Conservation (phyloP, 2,113 vertebrate genomes). For the Ginglymostoma cirratum region DNA sequence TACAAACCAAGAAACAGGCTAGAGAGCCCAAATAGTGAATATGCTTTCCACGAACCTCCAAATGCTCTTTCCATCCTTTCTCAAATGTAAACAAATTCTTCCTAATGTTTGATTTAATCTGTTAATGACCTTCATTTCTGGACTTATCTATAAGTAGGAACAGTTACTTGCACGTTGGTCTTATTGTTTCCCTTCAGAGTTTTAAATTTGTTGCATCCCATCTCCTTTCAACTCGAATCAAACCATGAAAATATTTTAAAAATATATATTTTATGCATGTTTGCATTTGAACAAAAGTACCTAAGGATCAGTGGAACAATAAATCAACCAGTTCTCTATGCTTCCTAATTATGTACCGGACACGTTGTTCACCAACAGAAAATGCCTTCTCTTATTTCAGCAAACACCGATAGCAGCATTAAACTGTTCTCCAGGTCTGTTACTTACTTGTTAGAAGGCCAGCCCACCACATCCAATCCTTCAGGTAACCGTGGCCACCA, state of each 20-base stretch:
- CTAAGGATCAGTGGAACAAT: neutral
- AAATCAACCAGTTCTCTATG: neutral
- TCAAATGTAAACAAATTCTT: too few species aligned
- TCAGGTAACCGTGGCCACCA: conserved; percentile 87
- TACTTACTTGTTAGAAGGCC: conserved; percentile 88
- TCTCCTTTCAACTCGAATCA: neutral
- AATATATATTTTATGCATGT: neutral
- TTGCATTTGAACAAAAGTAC: neutral
- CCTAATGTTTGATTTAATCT: too few species aligned
- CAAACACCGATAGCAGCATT: neutral
- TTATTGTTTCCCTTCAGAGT: too few species aligned
- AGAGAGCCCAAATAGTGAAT: too few species aligned
- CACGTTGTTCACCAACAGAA: neutral
- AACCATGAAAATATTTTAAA: neutral
- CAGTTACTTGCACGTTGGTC: too few species aligned
- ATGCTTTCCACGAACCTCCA: too few species aligned
- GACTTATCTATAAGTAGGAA: too few species aligned
- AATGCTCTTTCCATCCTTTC: too few species aligned
- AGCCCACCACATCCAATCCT: conserved; percentile 90
- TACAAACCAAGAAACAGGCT: too few species aligned
- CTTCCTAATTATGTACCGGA: neutral
- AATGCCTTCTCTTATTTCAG: neutral
- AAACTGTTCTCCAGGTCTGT: neutral
- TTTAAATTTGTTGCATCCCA: neutral
- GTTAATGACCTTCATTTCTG: too few species aligned